phyloP scores from a whole-genome alignment of 2,797 vertebrate genomes.

The Eleutherodactylus coqui region DNA sequence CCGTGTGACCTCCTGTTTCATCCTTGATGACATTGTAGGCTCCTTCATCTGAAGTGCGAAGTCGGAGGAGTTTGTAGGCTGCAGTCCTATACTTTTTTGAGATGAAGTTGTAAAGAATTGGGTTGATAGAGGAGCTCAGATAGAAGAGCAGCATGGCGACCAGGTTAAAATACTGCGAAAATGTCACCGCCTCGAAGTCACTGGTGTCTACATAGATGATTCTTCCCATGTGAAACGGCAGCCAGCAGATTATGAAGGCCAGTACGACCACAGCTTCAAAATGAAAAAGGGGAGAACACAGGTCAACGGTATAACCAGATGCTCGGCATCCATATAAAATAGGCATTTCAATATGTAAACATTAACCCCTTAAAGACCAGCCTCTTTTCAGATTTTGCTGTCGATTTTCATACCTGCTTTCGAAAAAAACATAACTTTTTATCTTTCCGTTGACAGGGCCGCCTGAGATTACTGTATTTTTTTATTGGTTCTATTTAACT shows the following conservation, averaged over 20 bases:
- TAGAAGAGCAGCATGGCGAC: conserved; percentile 89
- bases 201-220: conserved; percentile 79
- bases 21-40: conserved; percentile 68
- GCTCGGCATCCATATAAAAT: no score
- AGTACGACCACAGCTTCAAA: conserved; percentile 84
- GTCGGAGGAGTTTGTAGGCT: conserved; percentile 78
- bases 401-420: no score
- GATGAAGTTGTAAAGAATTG: conserved; percentile 89
- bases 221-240: conserved; percentile 88
- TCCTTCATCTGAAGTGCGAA: conserved; percentile 64
- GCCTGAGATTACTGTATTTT: no score
- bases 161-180: conserved; percentile 89
- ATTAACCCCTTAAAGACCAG: no score
- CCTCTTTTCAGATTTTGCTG: no score
- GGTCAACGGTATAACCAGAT: background rate
- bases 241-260: conserved; percentile 88
- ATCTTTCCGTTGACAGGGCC: no score
- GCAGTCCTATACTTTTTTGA: conserved; percentile 85
- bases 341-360: no score
- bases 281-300: conserved; percentile 58
- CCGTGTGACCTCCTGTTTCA: conserved; percentile 70
- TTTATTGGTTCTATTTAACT: no score
- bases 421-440: no score
- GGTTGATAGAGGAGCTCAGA: conserved; percentile 88
- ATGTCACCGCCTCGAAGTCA: conserved; percentile 71